Evolutionary conservation across 2,113 vertebrate genomes (phyloP).

Genomic region (Periophthalmodon schlosseri): DNA sequence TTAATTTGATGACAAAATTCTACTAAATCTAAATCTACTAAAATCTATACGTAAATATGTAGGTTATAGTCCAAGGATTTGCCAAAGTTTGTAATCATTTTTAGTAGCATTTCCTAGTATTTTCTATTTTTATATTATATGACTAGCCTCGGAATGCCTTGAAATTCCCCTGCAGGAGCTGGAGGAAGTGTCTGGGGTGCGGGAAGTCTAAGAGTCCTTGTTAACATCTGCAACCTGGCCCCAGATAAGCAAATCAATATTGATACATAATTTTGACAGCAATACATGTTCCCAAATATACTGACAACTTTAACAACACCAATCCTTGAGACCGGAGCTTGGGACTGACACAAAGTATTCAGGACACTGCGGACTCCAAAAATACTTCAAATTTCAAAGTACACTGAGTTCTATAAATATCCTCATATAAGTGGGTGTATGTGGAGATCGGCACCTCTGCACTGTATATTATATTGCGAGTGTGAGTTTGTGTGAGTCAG

Average conservation of each 20-base stretch:
- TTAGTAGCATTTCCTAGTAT: too few relatives aligned
- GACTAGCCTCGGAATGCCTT: too few relatives aligned
- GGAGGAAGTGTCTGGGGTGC: too few relatives aligned
- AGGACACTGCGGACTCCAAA: not conserved
- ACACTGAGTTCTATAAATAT: conserved; percentile 27
- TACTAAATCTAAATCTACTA: too few relatives aligned
- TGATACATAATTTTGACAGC: not conserved
- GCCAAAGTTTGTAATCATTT: too few relatives aligned
- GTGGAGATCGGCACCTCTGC: conserved; percentile 16
- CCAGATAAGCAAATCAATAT: too few relatives aligned
- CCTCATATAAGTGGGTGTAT: conserved; percentile 22
- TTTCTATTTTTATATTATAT: too few relatives aligned
- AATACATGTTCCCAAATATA: not conserved
- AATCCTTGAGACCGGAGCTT: not conserved
- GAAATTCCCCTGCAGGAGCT: too few relatives aligned
- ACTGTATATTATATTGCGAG: conserved; percentile 14
- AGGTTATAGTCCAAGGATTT: too few relatives aligned
- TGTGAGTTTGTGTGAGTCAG: conserved; percentile 56
- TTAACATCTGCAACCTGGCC: not conserved
- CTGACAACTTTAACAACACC: not conserved
- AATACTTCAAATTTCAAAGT: not conserved
- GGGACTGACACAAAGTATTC: not conserved
- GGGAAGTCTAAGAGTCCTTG: not conserved
- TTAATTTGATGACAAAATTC: too few relatives aligned
- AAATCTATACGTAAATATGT: too few relatives aligned